Conservation (phyloP, 2,888 invertebrate genomes). For the Synergus itoensis region DNA sequence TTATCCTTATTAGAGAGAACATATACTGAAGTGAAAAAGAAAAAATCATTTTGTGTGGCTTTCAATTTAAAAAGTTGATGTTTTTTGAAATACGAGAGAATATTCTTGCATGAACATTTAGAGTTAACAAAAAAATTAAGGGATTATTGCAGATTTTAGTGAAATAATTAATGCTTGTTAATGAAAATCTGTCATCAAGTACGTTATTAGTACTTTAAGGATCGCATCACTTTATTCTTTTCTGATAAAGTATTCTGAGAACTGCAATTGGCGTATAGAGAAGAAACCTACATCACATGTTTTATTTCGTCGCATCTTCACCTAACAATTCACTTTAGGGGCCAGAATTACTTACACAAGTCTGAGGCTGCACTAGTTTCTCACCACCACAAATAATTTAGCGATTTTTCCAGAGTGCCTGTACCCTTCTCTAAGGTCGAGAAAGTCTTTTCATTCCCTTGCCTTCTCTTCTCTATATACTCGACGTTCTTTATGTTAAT, state of each 20-base stretch:
- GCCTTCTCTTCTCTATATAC: not conserved
- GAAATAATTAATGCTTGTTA: no score
- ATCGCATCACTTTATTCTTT: not conserved
- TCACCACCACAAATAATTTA: conserved; percentile 33
- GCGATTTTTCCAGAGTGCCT: conserved; percentile 33
- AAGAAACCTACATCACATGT: conserved; percentile 8
- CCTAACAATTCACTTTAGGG: conserved; percentile 17
- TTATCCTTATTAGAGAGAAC: not conserved
- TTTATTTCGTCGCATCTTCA: conserved; percentile 29
- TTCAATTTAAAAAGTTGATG: no score
- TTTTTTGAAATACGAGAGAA: no score
- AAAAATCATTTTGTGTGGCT: no score
- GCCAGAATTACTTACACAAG: conserved; percentile 3
- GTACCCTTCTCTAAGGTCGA: conserved; percentile 10
- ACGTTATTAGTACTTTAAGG: not conserved
- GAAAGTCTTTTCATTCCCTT: conserved; percentile 23
- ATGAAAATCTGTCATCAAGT: not conserved
- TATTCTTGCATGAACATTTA: no score
- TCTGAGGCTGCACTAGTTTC: not conserved
- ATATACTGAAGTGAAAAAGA: no score
- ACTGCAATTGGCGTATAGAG: not conserved
- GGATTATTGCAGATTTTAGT: no score
- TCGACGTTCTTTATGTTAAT: conserved; percentile 14
- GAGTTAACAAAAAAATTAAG: no score
- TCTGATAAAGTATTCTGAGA: not conserved